Base-by-base conservation (phyloP, 30 jellyfish, hydroid and myxozoan genomes). In the Pseudorhiza aurosa region DNA sequence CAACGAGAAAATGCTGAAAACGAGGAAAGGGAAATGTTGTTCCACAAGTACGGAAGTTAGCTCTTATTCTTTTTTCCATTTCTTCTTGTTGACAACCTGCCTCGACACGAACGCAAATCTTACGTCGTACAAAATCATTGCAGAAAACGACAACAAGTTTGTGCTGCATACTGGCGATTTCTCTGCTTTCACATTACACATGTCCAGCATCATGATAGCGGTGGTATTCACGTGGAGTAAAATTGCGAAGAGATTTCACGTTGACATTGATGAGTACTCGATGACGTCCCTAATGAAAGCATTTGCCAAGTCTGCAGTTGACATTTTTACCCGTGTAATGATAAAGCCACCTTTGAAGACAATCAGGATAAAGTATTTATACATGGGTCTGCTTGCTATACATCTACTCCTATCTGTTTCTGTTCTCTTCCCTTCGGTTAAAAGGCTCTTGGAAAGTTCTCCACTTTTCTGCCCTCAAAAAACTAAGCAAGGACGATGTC, bases 381-480 rank as follows among this genome's bases (percentile, higher is more conserved):
- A 80, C 84, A 31, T 80, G 65, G 91, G 85, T 25, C 14, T 80
- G 27, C 31, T 80, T 12, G 62, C 65, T 0, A 28, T 21, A 18
- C 22, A 29, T 51, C 37, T 82, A 2, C 60, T 47, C 9, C 27
- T 56, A 19, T 74, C 82, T 10, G 55, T 65, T 24, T 67, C 39
- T 10, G 62, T 49, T 15, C 57, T 82, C 25, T 26, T 21, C 46
- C 94, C 94, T 14, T 28, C 56, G 6, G 75, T 82, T 0, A 82
- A 68, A 33, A 49, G 22, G 43, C 46, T 50, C 18, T 68, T 92
- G 45, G 88, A 72, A 47, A 36, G 59, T 19, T 60, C 80, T 24
- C 29, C 96, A 14, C 60, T 85, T 5, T 65, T 85, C 25, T 92
- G 98, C 58, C 73, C 68, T 11, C 63, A 55, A 25, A 50, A 45